A percentile compares a stretch with the other conserved stretches of the same genome.
phyloP scores from a whole-genome alignment of 2,888 invertebrate genomes.

The Caradrina kadenii region DNA sequence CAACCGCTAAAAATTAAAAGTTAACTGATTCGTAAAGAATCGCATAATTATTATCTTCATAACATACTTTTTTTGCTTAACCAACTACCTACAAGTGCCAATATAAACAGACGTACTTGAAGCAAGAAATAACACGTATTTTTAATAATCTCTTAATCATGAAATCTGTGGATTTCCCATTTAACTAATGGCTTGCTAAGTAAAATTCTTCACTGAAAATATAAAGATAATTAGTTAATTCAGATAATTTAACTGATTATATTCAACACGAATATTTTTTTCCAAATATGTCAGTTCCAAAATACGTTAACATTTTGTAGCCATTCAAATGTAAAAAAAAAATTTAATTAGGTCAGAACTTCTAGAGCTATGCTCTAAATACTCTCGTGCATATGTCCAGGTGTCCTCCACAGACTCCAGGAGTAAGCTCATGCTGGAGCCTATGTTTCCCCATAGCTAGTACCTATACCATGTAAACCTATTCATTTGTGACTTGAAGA shows the following conservation, averaged over 20 bases:
- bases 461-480: too few species aligned
- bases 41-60: background rate
- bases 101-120: background rate
- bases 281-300: background rate
- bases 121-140: slow-evolving; percentile 15
- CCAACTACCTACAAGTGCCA: background rate
- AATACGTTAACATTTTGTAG: background rate
- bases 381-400: too few species aligned
- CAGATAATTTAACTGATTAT: background rate
- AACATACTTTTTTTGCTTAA: slow-evolving; percentile 10
- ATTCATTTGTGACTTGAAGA: too few species aligned
- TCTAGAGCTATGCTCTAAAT: too few species aligned
- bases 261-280: background rate
- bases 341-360: background rate
- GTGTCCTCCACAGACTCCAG: too few species aligned
- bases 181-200: too few species aligned
- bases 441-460: too few species aligned
- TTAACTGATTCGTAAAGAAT: background rate
- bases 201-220: slow-evolving; percentile 6
- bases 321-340: background rate
- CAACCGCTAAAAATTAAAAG: background rate
- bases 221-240: background rate
- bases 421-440: too few species aligned
- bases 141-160: background rate
- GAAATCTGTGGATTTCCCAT: slow-evolving; percentile 26